phyloP scores from a whole-genome alignment of 2,113 vertebrate species.

The Gymnogyps californianus region DNA sequence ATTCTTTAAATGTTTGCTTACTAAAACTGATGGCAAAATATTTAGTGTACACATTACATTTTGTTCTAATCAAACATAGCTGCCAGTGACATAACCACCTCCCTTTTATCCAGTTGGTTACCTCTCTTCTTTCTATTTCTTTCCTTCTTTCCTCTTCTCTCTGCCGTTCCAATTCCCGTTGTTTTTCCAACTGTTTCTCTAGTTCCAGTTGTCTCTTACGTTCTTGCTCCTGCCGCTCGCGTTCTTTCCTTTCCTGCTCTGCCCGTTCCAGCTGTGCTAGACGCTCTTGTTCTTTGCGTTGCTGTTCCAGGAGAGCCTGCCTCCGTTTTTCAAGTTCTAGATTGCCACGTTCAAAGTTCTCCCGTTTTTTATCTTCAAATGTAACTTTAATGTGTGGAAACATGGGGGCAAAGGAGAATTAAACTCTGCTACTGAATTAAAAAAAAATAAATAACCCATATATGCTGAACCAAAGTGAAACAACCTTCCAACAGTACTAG shows the following conservation, averaged over 20 bases:
- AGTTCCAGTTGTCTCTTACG: constrained; percentile 89
- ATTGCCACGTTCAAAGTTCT: constrained; percentile 97
- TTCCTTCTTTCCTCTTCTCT: constrained; percentile 85
- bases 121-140: constrained; percentile 90
- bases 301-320: constrained; percentile 91
- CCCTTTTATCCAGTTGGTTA: constrained; percentile 46
- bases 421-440: background rate
- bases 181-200: constrained; percentile 90
- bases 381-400: constrained; percentile 75
- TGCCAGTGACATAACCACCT: background rate
- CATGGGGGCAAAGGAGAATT: background rate
- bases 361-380: constrained; percentile 96
- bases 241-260: constrained; percentile 91
- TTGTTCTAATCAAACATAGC: background rate
- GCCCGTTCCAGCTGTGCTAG: constrained; percentile 89
- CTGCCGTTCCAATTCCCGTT: constrained; percentile 80
- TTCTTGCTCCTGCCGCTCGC: constrained; percentile 91
- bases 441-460: too few relatives aligned
- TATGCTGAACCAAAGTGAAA: background rate
- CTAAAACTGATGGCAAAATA: background rate
- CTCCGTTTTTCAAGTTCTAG: constrained; percentile 94
- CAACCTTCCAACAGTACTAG: background rate
- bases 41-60: background rate
- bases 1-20: background rate
- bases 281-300: constrained; percentile 94